phyloP scores from a whole-genome alignment of 2,797 vertebrate genomes.

The Rhincodon typus region DNA sequence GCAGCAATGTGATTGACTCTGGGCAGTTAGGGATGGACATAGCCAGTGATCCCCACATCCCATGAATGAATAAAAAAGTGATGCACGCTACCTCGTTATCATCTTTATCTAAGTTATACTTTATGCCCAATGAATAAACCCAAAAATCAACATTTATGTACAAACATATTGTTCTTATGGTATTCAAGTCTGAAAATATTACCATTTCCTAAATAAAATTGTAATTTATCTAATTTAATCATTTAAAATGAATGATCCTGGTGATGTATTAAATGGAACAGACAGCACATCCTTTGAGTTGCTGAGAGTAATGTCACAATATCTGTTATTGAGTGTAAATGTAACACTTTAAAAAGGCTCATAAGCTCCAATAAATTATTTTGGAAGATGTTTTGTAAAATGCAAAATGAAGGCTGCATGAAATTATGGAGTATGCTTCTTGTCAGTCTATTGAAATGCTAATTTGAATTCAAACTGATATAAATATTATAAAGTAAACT shows the following conservation, averaged over 20 bases:
- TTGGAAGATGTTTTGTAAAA: not conserved
- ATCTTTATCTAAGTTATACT: not conserved
- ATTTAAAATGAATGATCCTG: not conserved
- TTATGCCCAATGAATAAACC: not conserved
- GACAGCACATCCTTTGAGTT: not conserved
- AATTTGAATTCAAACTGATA: not conserved
- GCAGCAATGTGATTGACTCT: too few relatives aligned
- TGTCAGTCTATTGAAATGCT: not conserved
- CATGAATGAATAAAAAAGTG: too few relatives aligned
- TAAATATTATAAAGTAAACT: conserved; percentile 6
- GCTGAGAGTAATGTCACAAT: not conserved
- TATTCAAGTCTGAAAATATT: not conserved
- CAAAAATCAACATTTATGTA: not conserved
- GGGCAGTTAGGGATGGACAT: too few relatives aligned
- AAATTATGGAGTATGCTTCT: not conserved
- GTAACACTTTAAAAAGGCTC: not conserved
- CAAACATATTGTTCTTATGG: not conserved
- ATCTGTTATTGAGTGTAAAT: not conserved
- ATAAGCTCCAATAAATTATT: not conserved
- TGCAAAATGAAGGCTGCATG: not conserved
- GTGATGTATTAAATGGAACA: not conserved
- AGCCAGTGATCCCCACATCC: too few relatives aligned
- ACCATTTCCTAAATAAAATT: not conserved
- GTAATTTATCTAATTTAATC: not conserved
- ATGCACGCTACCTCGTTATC: not conserved